Conservation (phyloP, 37 sponge, comb jelly and placozoan genomes). For the Beroe ovata region DNA sequence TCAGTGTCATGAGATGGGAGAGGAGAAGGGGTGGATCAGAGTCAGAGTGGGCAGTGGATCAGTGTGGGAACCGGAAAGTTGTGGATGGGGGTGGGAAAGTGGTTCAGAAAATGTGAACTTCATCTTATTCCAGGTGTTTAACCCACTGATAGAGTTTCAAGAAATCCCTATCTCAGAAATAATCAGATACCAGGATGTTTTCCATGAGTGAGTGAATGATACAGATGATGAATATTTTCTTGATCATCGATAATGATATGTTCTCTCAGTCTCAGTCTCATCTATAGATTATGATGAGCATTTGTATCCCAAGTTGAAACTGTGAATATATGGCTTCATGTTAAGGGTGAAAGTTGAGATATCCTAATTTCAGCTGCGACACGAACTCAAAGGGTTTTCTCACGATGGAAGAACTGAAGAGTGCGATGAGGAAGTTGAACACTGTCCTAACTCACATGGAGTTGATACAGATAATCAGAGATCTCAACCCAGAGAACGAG, state of each 20-base stretch:
- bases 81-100: too few relatives aligned
- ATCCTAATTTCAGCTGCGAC: neutral
- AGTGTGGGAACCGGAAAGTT: too few relatives aligned
- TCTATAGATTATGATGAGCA: neutral
- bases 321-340: neutral
- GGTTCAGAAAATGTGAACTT: too few relatives aligned
- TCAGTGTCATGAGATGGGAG: too few relatives aligned
- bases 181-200: conserved; percentile 7
- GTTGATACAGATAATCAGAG: neutral
- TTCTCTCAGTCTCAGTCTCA: too few relatives aligned
- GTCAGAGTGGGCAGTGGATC: too few relatives aligned
- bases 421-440: conserved; percentile 26
- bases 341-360: neutral
- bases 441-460: conserved; percentile 60
- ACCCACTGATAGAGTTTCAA: conserved; percentile 42
- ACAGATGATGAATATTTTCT: neutral
- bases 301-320: neutral
- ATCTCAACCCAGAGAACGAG: neutral
- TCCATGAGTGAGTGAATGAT: conserved; percentile 5
- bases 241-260: neutral
- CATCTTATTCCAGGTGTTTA: conserved; percentile 59
- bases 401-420: conserved; percentile 3
- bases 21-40: too few relatives aligned
- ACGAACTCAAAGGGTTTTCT: neutral
- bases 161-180: conserved; percentile 13